These are phyloP conservation scores for Python bivittatus DNA, from an alignment of 2,113 vertebrate genomes.

Conservation along the genomic window DNA sequence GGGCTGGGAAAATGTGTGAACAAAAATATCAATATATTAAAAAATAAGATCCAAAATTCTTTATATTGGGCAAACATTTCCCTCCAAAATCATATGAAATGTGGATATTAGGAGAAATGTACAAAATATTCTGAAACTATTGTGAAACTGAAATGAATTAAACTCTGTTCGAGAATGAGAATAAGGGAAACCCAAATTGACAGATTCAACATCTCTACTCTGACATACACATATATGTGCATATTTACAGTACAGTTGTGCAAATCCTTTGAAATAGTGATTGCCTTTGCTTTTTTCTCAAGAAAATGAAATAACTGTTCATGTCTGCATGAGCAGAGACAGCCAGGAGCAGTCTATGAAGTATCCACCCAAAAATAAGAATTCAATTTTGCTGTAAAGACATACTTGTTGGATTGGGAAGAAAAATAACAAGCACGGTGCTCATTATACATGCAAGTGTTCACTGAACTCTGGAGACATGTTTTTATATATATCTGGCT, in stretches of 20 bases:
- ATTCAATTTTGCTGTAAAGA: background rate
- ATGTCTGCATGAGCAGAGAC: background rate
- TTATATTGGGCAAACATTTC: background rate
- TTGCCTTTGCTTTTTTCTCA: background rate
- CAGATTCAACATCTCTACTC: background rate
- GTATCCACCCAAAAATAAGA: background rate
- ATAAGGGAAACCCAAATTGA: background rate
- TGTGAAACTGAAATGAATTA: background rate
- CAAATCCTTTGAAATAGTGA: background rate
- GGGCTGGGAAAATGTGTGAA: background rate
- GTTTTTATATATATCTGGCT: background rate
- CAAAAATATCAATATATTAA: background rate
- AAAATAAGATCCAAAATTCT: background rate
- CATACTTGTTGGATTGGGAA: background rate
- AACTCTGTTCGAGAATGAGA: background rate
- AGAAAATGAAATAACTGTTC: background rate
- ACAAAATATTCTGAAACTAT: too few species aligned
- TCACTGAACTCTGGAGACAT: background rate
- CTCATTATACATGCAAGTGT: background rate
- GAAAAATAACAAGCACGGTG: background rate
- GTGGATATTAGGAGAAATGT: background rate
- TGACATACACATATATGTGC: background rate
- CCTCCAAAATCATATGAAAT: background rate
- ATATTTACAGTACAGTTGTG: background rate
- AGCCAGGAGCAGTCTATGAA: background rate